Evolutionary conservation across 2,113 vertebrate genomes (phyloP), one percentile per base, ranked within the genome.

Genomic region (Callopanchax toddi): DNA sequence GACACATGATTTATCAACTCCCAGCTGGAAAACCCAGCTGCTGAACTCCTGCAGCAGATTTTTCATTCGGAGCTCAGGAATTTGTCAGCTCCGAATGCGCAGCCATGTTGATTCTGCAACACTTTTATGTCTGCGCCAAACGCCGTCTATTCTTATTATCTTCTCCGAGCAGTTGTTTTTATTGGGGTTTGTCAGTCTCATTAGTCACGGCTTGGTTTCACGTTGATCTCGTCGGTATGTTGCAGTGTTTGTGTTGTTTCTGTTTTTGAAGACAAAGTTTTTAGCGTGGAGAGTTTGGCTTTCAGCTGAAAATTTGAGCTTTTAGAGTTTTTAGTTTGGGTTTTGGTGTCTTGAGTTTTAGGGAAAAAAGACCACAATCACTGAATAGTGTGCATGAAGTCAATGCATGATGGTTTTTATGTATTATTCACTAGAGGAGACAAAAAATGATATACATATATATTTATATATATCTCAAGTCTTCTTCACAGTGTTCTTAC

Each of bases 1-100:
- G 34, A 74, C 63, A 40, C 21, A 37, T 45, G 71, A 75, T 73
- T 78, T 32, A 60, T 78, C 16, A 66, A 20, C 52, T 15, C 6
- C 20, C 53, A 15, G 42, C 36, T 9, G 23, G 40, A 65, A 32
- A 26, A 53, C 34, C 51, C 68, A 44, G 39, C 55, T 51, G 58
- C 55, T 66, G 26, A 67, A 62, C 50, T 62, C 50, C 50, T 50
- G 49, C 44, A 61, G 48, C 65, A 76, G 57, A 76, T 74, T 44
- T 70, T 79, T 73, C 25, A 22, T 48, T 11, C 51, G 43, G 48
- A 6, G 36, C 43, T 6, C 9, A 25, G 23, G 26, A 55, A 58
- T 75, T 50, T 46, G 25, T 62, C 67, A 29, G 48, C 52, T 45
- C 44, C 49, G 43, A 52, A 51, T 32, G 29, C 6, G 29, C 22